Evolutionary conservation across 1,140 invertebrate genomes (phyloP), one percentile per base, ranked within the genome.

Genomic region (Orchesella cincta): DNA sequence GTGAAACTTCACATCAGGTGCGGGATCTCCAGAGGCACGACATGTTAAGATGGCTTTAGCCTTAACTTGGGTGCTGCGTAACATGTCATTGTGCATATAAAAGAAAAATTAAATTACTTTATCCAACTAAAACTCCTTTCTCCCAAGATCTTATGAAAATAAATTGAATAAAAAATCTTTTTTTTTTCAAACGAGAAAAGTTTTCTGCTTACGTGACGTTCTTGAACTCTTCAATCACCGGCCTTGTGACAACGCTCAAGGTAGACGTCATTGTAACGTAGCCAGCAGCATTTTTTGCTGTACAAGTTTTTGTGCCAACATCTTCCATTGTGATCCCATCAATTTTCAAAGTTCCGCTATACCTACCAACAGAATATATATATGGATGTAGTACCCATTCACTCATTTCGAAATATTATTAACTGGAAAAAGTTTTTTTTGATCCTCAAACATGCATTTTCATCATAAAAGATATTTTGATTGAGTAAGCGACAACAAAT

Each of bases 211-310:
- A 90, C 87, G 0, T 93, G 0, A 89, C 87, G 84, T 96, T 95
- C 28, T 89, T 85, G 73, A 94, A 88, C 82, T 93, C 90, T 82
- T 90, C 91, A 81, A 96, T 91, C 83, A 90, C 90, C 0, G 94
- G 94, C 82, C 91, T 92, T 0, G 93, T 90, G 36, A 94, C 83
- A 0, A 91, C 87, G 75, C 86, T 84, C 1, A 94, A 87, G 79
- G 88, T 88, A 64, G 91, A 89, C 35, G 86, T 88, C 2, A 87
- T 88, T 80, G 91, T 89, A 39, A 88, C 90, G 29, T 87, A 86
- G 0, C 93, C 95, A 16, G 94, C 95, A 20, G 87, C 86, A 46
- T 46, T 46, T 46, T 46, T 46, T 46, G 39, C 39, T 12, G 20
- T 46, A 20, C 39, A 46, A 8, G 39, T 46, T 8, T 12, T 12